Conservation (phyloP, 2,113 vertebrate species). For the Pyxicephalus adspersus region DNA sequence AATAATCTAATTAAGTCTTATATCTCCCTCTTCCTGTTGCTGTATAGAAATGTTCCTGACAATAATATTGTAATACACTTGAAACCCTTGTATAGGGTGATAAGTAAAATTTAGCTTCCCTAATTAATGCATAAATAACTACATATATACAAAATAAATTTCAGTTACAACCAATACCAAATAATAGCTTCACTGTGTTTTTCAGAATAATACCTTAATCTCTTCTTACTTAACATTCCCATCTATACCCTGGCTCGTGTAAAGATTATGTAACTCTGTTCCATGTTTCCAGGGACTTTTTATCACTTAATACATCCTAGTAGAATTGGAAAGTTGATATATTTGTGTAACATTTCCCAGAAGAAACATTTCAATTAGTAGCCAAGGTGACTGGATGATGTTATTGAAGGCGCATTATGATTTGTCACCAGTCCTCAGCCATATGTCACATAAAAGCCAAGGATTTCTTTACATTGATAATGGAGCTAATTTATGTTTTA, state of each 20-base stretch:
- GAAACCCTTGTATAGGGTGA: no score
- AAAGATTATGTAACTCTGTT: background rate
- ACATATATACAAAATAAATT: no score
- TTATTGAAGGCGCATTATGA: background rate
- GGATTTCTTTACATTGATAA: constrained; percentile 6
- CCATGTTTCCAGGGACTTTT: background rate
- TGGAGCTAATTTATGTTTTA: background rate
- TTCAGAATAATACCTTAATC: background rate
- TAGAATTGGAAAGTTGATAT: background rate
- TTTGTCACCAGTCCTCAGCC: background rate
- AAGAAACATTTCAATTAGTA: constrained; percentile 4
- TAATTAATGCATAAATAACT: no score
- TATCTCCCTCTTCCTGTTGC: no score
- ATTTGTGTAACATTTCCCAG: constrained; percentile 1
- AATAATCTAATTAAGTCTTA: no score
- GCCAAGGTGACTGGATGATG: background rate
- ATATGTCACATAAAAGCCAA: background rate
- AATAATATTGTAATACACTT: no score
- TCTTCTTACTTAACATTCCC: background rate
- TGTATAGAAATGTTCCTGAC: no score
- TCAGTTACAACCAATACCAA: no score
- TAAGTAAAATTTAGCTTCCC: no score
- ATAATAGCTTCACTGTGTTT: no score
- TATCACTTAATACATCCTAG: background rate
- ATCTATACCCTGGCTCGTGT: background rate